phyloP scores from a whole-genome alignment of 2,888 invertebrate genomes.

The Ichneumon xanthorius region DNA sequence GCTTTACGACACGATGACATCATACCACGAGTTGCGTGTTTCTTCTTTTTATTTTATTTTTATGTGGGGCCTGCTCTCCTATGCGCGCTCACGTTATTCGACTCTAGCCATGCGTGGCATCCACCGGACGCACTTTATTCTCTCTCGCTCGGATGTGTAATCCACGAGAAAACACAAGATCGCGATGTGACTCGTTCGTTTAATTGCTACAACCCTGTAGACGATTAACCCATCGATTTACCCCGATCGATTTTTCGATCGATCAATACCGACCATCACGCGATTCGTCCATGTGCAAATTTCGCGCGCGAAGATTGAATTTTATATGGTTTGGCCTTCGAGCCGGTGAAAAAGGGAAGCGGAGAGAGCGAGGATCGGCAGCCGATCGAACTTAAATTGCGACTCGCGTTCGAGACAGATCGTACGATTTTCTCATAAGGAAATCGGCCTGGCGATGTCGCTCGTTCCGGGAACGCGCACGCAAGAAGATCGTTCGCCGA shows the following conservation, averaged over 20 bases:
- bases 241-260: too few relatives aligned
- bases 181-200: background rate
- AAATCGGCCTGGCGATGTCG: background rate
- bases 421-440: constrained; percentile 20
- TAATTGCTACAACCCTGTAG: background rate
- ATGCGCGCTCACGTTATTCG: constrained; percentile 49
- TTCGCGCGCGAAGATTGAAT: background rate
- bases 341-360: background rate
- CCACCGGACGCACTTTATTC: constrained; percentile 16
- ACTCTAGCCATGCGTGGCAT: constrained; percentile 45
- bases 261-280: background rate
- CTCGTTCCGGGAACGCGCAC: background rate
- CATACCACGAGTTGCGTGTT: constrained; percentile 37
- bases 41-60: background rate
- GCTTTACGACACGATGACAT: constrained; percentile 68
- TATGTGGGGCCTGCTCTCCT: constrained; percentile 28
- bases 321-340: too few relatives aligned
- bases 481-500: background rate
- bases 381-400: constrained; percentile 35
- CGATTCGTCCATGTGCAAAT: background rate
- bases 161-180: too few relatives aligned
- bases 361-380: constrained; percentile 9
- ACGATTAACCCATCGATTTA: background rate
- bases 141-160: constrained; percentile 2
- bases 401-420: background rate